Conservation (phyloP, 1,140 invertebrate genomes). For the Lepidurus arcticus region DNA sequence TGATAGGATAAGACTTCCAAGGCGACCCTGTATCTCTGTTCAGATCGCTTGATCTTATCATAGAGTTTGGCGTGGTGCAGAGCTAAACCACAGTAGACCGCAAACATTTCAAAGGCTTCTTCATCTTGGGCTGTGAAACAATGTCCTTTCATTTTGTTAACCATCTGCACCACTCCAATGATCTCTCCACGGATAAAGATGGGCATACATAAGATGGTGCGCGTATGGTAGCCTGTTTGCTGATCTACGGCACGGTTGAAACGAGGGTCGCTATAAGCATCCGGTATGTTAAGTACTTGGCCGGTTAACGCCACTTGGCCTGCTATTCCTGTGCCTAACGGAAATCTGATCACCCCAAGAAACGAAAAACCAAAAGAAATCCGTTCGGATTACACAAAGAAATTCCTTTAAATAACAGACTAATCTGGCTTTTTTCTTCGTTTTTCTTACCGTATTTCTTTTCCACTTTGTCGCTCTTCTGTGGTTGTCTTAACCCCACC, state of each 20-base stretch:
- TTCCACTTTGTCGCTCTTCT: constrained; percentile 35
- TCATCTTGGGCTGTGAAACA: constrained; percentile 67
- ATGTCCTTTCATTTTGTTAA: constrained; percentile 64
- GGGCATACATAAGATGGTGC: constrained; percentile 77
- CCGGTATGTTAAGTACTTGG: constrained; percentile 66
- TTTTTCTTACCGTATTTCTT: constrained; percentile 42
- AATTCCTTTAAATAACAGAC: not conserved
- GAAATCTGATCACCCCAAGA: constrained; percentile 48
- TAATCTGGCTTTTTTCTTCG: not conserved
- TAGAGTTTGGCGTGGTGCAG: constrained; percentile 78
- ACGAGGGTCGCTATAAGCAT: constrained; percentile 70
- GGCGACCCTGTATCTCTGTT: constrained; percentile 76
- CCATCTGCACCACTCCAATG: constrained; percentile 82
- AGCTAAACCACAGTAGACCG: constrained; percentile 76
- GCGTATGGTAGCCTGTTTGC: constrained; percentile 67
- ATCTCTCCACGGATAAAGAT: constrained; percentile 68
- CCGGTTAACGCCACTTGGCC: constrained; percentile 69
- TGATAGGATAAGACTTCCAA: constrained; percentile 78
- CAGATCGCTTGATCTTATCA: constrained; percentile 72
- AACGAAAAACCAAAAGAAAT: constrained; percentile 12
- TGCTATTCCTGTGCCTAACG: constrained; percentile 57
- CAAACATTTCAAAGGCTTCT: constrained; percentile 74
- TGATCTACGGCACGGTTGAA: constrained; percentile 74
- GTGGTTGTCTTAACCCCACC: constrained; percentile 6
- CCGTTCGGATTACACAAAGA: constrained; percentile 38